phyloP scores from a whole-genome alignment of 1,140 invertebrate genomes.

The Pseudoatta argentina region DNA sequence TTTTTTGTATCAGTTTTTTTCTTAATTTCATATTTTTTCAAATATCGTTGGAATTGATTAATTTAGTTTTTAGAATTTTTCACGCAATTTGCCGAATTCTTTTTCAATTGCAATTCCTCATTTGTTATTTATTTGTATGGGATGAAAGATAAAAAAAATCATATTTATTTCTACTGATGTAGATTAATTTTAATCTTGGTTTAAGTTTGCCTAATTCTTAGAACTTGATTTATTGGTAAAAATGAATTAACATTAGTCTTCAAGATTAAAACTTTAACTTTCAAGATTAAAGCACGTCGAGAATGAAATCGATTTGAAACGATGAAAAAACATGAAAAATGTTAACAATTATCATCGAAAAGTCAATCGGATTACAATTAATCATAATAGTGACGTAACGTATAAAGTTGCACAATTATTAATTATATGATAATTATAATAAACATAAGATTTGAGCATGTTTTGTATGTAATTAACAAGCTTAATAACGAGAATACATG shows the following conservation, averaged over 20 bases:
- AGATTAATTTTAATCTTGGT: too few species aligned
- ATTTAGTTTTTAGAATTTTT: not conserved
- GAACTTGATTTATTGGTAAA: too few species aligned
- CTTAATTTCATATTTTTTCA: not conserved
- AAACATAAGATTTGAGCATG: slow-evolving; percentile 28
- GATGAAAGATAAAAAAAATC: not conserved
- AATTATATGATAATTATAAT: slow-evolving; percentile 55
- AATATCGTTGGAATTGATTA: not conserved
- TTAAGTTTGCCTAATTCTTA: too few species aligned
- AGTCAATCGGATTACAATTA: slow-evolving; percentile 1
- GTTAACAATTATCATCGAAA: not conserved
- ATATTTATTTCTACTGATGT: too few species aligned
- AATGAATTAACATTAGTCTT: not conserved
- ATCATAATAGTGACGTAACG: slow-evolving; percentile 14
- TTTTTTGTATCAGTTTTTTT: not conserved
- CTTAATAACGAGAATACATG: slow-evolving; percentile 25
- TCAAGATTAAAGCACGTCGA: not conserved
- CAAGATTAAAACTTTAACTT: not conserved
- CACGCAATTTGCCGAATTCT: not conserved
- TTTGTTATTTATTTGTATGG: not conserved
- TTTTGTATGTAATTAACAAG: slow-evolving; percentile 12
- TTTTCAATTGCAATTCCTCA: not conserved
- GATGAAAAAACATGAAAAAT: not conserved
- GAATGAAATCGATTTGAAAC: not conserved
- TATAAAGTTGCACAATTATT: slow-evolving; percentile 34